Evolutionary conservation across 2,797 vertebrate genomes (phyloP), one percentile per base, ranked within the genome.

Genomic region (Molossus alvarezi): DNA sequence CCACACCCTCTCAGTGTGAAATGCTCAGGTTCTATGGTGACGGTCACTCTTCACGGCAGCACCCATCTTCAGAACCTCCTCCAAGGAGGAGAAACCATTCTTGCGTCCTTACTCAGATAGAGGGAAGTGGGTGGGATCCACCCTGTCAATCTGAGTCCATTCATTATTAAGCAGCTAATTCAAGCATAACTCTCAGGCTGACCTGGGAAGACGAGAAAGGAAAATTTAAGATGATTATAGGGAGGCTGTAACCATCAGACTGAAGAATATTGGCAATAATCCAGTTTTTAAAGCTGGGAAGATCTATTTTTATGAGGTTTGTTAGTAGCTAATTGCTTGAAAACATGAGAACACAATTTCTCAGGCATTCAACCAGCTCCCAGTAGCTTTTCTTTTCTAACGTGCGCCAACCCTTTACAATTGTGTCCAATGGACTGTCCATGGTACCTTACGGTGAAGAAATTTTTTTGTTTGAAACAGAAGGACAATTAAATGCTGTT

Each of bases 241-340:
- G 62, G 94, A 95, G 67, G 23, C 51, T 87, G 17, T 64, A 21
- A 3, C 62, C 37, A 83, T 72, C 41, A 92, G 45, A 64, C 55
- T 95, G 37, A 71, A 94, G 71, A 94, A 72, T 73, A 92, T 41
- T 89, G 86, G 27, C 79, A 95, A 86, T 94, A 95, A 58, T 27
- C 67, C 77, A 84, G 2, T 88, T 96, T 96, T 92, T 73, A 93
- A 90, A 94, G 85, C 65, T 55, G 86, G 69, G 25, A 86, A 85
- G n/a, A 57, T 95, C 60, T 94, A 77, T 90, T 97, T 97, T 83
- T 92, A 80, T 14, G 75, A 85, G 14, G 27, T 25, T 67, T 64
- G 33, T 67, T 51, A n/a, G 60, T 91, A 73, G 72, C 29, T 91
- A 94, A 94, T 82, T 90, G 45, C 33, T 89, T 79, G 51, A 84